Evolutionary conservation across 2,888 invertebrate genomes (phyloP).

Genomic region (Axea sp.): DNA sequence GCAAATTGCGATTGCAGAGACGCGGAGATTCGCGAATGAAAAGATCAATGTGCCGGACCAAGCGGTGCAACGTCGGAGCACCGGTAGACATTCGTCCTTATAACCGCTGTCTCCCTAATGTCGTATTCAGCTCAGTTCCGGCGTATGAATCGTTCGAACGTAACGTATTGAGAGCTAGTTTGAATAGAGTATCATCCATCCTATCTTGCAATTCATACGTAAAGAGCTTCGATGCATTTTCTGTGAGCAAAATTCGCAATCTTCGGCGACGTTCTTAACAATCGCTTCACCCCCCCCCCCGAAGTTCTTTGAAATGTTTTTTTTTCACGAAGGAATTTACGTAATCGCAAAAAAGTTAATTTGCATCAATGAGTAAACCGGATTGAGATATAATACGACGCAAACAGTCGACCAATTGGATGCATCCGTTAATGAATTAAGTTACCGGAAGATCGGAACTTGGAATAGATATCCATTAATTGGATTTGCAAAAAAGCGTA

Average conservation of each 20-base stretch:
- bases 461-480: conserved; percentile 23
- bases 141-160: conserved; percentile 71
- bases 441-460: conserved; percentile 1
- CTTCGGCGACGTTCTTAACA: conserved; percentile 23
- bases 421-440: too few relatives aligned
- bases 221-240: conserved; percentile 44
- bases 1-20: conserved; percentile 39
- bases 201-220: conserved; percentile 50
- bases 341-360: neutral
- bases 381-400: too few relatives aligned
- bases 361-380: too few relatives aligned
- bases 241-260: conserved; percentile 30
- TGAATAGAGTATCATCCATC: conserved; percentile 70
- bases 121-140: conserved; percentile 71
- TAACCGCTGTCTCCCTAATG: conserved; percentile 69
- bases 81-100: conserved; percentile 41
- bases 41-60: conserved; percentile 53
- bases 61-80: too few relatives aligned
- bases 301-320: too few relatives aligned
- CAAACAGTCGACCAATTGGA: too few relatives aligned
- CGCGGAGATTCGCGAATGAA: conserved; percentile 19
- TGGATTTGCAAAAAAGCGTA: conserved; percentile 22
- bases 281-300: conserved; percentile 10
- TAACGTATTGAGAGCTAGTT: conserved; percentile 67
- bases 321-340: too few relatives aligned